These are phyloP conservation scores for Terrapene triunguis DNA, from an alignment of 2,113 vertebrate species.

Conservation along the genomic window DNA sequence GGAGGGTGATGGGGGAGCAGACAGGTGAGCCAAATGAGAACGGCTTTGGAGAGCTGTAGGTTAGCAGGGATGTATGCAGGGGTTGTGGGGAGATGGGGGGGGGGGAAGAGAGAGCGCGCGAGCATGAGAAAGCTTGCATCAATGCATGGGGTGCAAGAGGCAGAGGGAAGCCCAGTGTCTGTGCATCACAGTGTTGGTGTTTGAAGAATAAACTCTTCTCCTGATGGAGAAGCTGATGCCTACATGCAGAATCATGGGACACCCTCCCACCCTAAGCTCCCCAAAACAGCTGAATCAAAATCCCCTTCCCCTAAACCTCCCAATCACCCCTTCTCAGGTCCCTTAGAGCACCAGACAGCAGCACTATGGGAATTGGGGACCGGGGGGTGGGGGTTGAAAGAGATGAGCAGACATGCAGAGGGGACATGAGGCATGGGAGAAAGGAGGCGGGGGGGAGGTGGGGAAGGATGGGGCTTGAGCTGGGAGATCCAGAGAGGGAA, in stretches of 20 bases:
- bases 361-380: not conserved
- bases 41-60: not conserved
- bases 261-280: too few species aligned
- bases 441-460: too few species aligned
- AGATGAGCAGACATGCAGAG: not conserved
- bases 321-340: too few species aligned
- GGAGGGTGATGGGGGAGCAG: not conserved
- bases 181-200: too few species aligned
- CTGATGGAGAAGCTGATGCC: too few species aligned
- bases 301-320: too few species aligned
- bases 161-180: too few species aligned
- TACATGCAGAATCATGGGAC: too few species aligned
- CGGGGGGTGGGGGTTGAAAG: not conserved
- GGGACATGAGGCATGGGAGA: not conserved
- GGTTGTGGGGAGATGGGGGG: not conserved
- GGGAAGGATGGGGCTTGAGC: not conserved
- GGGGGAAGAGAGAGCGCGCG: rapidly evolving
- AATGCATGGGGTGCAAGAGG: not conserved
- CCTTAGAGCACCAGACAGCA: too few species aligned
- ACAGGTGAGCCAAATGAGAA: not conserved
- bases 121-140: not conserved
- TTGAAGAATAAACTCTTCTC: too few species aligned
- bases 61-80: not conserved
- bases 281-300: too few species aligned
- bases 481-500: not conserved